Evolutionary conservation across 2,888 invertebrate species (phyloP).

Genomic region (Brenthis daphne): DNA sequence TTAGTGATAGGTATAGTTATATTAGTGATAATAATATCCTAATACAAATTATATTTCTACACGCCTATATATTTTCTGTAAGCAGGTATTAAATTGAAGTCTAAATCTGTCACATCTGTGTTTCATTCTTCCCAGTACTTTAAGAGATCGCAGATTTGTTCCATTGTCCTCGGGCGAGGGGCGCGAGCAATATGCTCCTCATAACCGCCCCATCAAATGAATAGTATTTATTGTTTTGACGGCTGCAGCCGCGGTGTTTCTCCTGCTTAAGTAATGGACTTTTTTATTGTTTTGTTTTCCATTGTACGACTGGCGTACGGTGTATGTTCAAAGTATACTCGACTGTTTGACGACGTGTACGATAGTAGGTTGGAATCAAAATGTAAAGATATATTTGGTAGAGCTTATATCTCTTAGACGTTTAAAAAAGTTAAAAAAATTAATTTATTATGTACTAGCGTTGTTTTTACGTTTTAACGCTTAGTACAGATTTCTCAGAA

Average conservation of each 20-base stretch:
- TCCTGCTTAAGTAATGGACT: constrained; percentile 16
- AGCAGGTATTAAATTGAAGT: constrained; percentile 29
- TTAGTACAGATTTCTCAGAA: no score
- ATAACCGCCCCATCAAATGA: constrained; percentile 51
- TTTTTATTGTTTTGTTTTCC: constrained; percentile 11
- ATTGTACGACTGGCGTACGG: constrained; percentile 7
- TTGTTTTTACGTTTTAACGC: no score
- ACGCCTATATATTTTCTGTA: no score
- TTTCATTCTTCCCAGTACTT: constrained; percentile 8
- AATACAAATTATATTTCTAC: no score
- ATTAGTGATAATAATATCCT: no score
- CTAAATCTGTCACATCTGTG: no score
- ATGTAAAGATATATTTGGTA: no score
- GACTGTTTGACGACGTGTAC: background rate
- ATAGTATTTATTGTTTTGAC: constrained; percentile 58
- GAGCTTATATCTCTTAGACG: no score
- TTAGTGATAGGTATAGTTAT: no score
- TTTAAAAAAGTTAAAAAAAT: no score
- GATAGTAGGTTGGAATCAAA: no score
- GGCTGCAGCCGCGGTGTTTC: constrained; percentile 27
- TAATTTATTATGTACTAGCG: no score
- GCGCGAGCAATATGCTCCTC: constrained; percentile 63
- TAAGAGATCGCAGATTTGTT: constrained; percentile 54
- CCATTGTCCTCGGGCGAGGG: constrained; percentile 51
- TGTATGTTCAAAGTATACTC: background rate